Conservation (phyloP, 2,113 vertebrate genomes). For the Cebidichthys violaceus region DNA sequence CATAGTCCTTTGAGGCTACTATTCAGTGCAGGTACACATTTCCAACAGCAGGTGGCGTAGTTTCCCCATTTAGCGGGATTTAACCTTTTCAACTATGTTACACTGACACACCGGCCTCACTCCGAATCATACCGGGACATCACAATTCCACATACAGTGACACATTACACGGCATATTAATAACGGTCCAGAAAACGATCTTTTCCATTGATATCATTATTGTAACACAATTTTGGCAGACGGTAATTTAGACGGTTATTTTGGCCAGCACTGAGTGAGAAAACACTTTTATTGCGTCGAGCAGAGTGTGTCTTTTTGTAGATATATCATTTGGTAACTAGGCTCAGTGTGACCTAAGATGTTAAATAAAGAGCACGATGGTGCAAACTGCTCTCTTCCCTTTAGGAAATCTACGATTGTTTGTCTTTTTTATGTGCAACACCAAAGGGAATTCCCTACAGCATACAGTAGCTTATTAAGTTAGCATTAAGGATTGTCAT, state of each 20-base stretch:
- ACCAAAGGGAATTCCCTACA: conserved; percentile 45
- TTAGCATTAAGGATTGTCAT: conserved; percentile 55
- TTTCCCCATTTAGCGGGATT: no score
- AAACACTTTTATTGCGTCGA: background rate
- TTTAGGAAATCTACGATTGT: conserved; percentile 13
- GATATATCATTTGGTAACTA: conserved; percentile 23
- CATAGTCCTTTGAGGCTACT: no score
- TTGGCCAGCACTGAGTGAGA: background rate
- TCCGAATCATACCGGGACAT: conserved; percentile 1
- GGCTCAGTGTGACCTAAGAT: conserved; percentile 26
- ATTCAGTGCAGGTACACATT: no score
- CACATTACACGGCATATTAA: background rate
- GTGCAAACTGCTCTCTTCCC: background rate
- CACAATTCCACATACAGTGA: background rate
- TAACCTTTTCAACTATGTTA: no score
- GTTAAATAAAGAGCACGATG: background rate
- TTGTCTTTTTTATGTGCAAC: conserved; percentile 26
- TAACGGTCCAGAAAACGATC: background rate
- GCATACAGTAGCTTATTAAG: conserved; percentile 48
- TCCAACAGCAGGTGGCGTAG: no score
- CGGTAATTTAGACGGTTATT: background rate
- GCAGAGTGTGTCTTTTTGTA: background rate
- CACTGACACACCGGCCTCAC: background rate
- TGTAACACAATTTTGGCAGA: background rate
- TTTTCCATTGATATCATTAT: background rate